A percentile compares a stretch with the other conserved stretches of the same genome.
Evolutionary conservation across 2,888 invertebrate genomes (phyloP).

Genomic region (Siphlonurus alternatus): DNA sequence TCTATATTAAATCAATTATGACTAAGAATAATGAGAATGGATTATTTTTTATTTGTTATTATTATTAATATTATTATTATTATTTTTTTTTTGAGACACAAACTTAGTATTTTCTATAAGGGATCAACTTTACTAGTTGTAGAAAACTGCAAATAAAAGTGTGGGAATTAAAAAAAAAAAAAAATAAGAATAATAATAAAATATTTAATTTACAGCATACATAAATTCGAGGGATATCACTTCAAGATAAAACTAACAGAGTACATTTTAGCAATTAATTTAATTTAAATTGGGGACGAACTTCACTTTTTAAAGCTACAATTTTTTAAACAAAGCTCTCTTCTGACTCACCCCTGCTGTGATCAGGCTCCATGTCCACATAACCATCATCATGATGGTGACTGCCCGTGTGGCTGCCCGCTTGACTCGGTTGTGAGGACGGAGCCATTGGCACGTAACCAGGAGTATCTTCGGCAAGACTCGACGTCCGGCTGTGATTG

Average conservation of each 20-base stretch:
- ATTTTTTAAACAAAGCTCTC: too few relatives aligned
- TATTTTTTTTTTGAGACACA: neutral
- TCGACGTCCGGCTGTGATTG: constrained; percentile 44
- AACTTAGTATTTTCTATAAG: neutral
- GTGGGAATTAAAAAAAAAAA: too few relatives aligned
- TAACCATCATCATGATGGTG: constrained; percentile 30
- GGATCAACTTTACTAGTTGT: neutral
- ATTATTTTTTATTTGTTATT: neutral
- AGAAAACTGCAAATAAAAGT: too few relatives aligned
- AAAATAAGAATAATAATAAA: too few relatives aligned
- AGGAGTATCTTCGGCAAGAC: constrained; percentile 33
- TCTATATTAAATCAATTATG: neutral
- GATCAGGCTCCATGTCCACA: constrained; percentile 47
- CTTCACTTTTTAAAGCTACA: too few relatives aligned
- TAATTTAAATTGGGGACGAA: neutral
- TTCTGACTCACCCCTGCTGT: constrained; percentile 19
- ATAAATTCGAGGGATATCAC: too few relatives aligned
- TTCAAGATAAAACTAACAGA: too few relatives aligned
- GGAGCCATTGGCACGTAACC: constrained; percentile 56
- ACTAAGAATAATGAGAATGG: neutral
- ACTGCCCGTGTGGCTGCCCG: constrained; percentile 20
- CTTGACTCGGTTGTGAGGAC: neutral
- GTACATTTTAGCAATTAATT: neutral
- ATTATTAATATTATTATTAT: neutral
- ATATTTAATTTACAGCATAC: too few relatives aligned